Evolutionary conservation across 30 jellyfish, hydroid and myxozoan species (phyloP).

Genomic region (Cassiopea andromeda): DNA sequence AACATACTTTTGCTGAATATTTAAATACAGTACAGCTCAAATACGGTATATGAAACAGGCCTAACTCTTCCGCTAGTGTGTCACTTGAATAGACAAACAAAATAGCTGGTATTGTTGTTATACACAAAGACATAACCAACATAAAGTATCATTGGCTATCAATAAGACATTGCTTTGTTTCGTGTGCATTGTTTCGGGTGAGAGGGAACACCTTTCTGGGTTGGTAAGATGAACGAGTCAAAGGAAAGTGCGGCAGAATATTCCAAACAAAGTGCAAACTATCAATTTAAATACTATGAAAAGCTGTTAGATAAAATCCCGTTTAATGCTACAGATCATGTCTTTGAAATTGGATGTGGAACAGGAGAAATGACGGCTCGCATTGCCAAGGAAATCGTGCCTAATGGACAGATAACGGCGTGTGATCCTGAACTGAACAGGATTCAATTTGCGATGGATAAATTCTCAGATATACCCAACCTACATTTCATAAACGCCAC

Average conservation of each 20-base stretch:
- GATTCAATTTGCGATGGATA: background rate
- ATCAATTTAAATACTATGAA: background rate
- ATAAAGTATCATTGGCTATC: too few species aligned
- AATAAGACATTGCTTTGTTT: too few species aligned
- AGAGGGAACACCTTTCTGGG: background rate
- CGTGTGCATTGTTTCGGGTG: too few species aligned
- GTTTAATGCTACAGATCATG: background rate
- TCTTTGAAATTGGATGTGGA: conserved; percentile 33
- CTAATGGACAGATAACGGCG: conserved; percentile 5
- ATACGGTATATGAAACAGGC: too few species aligned
- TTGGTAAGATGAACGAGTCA: background rate
- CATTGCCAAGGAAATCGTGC: conserved; percentile 1
- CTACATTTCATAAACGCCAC: background rate
- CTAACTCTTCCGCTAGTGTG: too few species aligned
- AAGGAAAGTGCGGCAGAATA: background rate
- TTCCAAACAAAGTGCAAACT: background rate
- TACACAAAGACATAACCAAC: too few species aligned
- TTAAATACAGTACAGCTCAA: too few species aligned
- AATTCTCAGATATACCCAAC: background rate
- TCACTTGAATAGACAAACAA: too few species aligned
- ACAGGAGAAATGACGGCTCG: conserved; percentile 21
- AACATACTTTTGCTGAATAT: too few species aligned
- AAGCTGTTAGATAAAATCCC: background rate
- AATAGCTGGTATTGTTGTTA: too few species aligned
- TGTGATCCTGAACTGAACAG: conserved; percentile 34